Evolutionary conservation across 2,888 invertebrate species (phyloP).

Genomic region (Achlya flavicornis): DNA sequence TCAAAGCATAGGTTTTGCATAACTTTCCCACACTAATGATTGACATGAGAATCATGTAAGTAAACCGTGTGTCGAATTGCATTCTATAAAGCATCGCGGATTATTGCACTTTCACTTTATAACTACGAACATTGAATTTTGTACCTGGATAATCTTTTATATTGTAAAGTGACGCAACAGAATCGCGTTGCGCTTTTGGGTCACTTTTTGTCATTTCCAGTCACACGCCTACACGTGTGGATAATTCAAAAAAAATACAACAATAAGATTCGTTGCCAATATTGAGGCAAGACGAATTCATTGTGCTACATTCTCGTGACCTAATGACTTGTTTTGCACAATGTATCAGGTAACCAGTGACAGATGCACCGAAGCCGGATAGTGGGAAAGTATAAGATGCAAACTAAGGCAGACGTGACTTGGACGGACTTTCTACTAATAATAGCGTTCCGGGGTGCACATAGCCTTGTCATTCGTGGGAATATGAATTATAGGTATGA

Average conservation of each 20-base stretch:
- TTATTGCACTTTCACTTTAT: conserved; percentile 16
- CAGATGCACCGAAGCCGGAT: conserved; percentile 73
- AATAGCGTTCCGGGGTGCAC: conserved; percentile 65
- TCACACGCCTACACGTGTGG: conserved; percentile 77
- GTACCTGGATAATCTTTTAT: conserved; percentile 39
- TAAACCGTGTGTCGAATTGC: conserved; percentile 20
- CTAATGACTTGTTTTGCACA: conserved; percentile 69
- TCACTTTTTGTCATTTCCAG: conserved; percentile 41
- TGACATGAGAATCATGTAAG: conserved; percentile 53
- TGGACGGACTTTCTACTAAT: conserved; percentile 71
- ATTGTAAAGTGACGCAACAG: conserved; percentile 51
- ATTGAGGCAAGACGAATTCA: conserved; percentile 38
- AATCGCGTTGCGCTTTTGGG: conserved; percentile 53
- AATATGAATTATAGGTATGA: conserved; percentile 69
- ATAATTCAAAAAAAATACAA: conserved; percentile 45
- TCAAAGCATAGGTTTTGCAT: conserved; percentile 23
- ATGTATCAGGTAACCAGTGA: conserved; percentile 70
- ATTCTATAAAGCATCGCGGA: conserved; percentile 13
- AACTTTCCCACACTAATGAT: conserved; percentile 52
- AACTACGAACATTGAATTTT: conserved; percentile 24
- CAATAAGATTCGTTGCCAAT: conserved; percentile 29
- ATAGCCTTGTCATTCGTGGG: conserved; percentile 78
- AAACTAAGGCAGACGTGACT: conserved; percentile 80
- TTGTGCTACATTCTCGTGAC: conserved; percentile 60
- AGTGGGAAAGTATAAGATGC: conserved; percentile 73